phyloP scores from a whole-genome alignment of 2,888 invertebrate species.

The Seira sanloemensis region DNA sequence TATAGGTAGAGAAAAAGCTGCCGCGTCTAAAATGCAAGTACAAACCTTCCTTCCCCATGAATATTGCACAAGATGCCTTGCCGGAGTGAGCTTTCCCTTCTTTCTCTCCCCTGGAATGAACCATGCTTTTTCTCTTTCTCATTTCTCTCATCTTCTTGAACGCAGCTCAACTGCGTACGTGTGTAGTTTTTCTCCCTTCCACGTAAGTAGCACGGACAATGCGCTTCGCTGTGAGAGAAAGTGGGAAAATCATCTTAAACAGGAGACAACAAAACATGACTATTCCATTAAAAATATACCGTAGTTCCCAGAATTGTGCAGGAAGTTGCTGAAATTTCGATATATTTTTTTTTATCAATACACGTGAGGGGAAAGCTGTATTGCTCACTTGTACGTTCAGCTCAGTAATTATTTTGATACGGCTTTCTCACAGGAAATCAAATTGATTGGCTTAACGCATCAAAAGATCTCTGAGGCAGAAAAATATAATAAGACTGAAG shows the following conservation, averaged over 20 bases:
- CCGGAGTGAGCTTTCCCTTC: not conserved
- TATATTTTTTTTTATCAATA: not conserved
- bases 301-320: slow-evolving; percentile 53
- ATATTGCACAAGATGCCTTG: not conserved
- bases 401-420: too few species aligned
- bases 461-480: too few species aligned
- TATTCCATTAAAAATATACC: slow-evolving; percentile 71
- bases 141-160: not conserved
- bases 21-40: too few species aligned
- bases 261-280: slow-evolving; percentile 70
- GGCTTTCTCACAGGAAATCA: too few species aligned
- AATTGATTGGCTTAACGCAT: too few species aligned
- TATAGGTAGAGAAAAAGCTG: too few species aligned
- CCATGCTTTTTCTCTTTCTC: not conserved
- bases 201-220: not conserved
- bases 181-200: too few species aligned
- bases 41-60: not conserved
- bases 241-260: slow-evolving; percentile 25
- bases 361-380: not conserved
- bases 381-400: not conserved
- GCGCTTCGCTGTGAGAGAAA: not conserved
- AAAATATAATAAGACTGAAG: too few species aligned
- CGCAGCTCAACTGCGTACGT: too few species aligned
- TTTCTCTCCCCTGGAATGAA: too few species aligned
- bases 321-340: not conserved